Evolutionary conservation across 92 coral and sea anemone genomes (phyloP).

Genomic region (Epizoanthus ramosus): DNA sequence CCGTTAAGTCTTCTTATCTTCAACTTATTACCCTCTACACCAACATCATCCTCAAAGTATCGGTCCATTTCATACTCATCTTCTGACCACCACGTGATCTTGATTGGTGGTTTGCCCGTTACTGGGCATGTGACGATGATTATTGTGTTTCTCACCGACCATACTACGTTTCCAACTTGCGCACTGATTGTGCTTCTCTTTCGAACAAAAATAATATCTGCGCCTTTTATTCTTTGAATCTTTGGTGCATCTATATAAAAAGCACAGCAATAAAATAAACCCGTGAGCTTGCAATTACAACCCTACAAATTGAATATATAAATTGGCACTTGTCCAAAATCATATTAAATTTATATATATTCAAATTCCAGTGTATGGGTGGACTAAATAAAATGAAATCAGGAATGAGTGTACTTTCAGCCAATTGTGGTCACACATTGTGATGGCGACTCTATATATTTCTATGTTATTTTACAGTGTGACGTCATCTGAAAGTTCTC

Average conservation of each 20-base stretch:
- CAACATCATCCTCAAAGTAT: slow-evolving; percentile 68
- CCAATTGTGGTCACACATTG: too few species aligned
- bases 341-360: neutral
- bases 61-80: slow-evolving; percentile 55
- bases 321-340: too few species aligned
- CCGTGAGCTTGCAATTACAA: too few species aligned
- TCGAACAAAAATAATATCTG: slow-evolving; percentile 8
- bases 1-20: slow-evolving; percentile 61
- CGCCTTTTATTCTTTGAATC: slow-evolving; percentile 40
- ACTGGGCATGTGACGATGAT: slow-evolving; percentile 74
- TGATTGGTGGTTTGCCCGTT: slow-evolving; percentile 38
- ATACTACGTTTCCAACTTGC: slow-evolving; percentile 73
- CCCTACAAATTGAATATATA: too few species aligned
- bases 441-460: too few species aligned
- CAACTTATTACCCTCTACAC: slow-evolving; percentile 55
- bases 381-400: neutral
- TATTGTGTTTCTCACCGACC: slow-evolving; percentile 62
- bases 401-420: too few species aligned
- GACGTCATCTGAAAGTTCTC: too few species aligned
- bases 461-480: too few species aligned
- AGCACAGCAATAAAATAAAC: neutral
- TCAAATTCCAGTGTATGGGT: too few species aligned
- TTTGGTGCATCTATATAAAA: slow-evolving; percentile 49
- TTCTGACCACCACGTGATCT: slow-evolving; percentile 52
- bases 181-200: slow-evolving; percentile 42